Evolutionary conservation across 1,140 invertebrate species (phyloP).

Genomic region (Ips nitidus): DNA sequence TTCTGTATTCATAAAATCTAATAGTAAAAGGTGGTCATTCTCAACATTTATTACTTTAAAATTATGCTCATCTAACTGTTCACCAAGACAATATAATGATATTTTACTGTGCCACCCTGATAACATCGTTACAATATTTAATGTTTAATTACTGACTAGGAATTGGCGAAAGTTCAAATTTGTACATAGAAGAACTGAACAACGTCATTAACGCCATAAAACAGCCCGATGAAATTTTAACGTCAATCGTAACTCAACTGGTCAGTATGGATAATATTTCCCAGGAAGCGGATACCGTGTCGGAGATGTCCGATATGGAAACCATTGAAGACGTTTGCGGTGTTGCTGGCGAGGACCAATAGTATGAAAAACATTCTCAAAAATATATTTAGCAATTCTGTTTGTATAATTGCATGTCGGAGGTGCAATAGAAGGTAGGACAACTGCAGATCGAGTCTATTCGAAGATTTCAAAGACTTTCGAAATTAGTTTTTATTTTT

Average conservation of each 20-base stretch:
- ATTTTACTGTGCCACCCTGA: neutral
- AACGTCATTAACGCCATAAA: slow-evolving; percentile 27
- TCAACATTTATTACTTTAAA: too few species aligned
- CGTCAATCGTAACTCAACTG: slow-evolving; percentile 25
- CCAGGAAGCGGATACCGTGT: slow-evolving; percentile 6
- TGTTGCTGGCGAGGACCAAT: neutral
- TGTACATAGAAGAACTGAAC: slow-evolving; percentile 21
- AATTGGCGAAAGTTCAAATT: neutral
- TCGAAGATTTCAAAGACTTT: too few species aligned
- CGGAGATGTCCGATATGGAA: slow-evolving; percentile 3
- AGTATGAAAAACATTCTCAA: neutral
- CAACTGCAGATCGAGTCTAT: too few species aligned
- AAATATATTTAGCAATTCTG: neutral
- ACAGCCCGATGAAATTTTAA: slow-evolving; percentile 32
- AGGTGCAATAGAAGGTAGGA: too few species aligned
- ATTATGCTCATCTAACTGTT: neutral
- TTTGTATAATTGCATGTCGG: neutral
- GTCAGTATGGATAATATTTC: slow-evolving; percentile 16
- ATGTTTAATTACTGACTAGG: neutral
- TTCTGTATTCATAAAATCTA: too few species aligned
- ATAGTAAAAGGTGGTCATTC: too few species aligned
- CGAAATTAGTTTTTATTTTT: too few species aligned
- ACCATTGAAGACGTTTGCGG: slow-evolving; percentile 17
- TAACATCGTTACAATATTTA: neutral
- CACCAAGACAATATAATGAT: neutral